Evolutionary conservation across 2,797 vertebrate genomes (phyloP).

Genomic region (Pogoniulus pusillus): DNA sequence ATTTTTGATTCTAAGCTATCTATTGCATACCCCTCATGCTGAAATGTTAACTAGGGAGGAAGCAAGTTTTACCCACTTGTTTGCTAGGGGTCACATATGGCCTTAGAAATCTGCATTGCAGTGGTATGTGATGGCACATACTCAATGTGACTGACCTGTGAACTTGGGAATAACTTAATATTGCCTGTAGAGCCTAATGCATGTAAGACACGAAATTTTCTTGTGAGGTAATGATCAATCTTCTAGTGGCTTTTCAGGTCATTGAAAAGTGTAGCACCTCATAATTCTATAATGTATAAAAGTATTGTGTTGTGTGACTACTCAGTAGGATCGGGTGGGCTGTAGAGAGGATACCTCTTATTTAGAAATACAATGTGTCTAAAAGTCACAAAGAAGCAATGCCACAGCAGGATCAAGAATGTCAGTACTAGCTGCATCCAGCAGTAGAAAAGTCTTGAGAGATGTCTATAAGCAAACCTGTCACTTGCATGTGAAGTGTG

Average conservation of each 20-base stretch:
- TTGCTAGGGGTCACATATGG: background rate
- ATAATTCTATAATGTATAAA: background rate
- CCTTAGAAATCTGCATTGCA: background rate
- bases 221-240: background rate
- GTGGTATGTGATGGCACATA: background rate
- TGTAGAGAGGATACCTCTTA: background rate
- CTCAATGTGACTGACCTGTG: background rate
- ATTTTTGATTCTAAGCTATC: background rate
- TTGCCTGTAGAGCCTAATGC: background rate
- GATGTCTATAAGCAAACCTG: background rate
- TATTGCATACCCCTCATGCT: background rate
- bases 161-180: background rate
- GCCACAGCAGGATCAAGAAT: background rate
- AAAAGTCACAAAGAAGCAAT: background rate
- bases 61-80: rapidly evolving
- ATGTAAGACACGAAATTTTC: background rate
- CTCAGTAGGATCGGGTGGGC: background rate
- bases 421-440: background rate
- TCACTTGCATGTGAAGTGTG: background rate
- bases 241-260: background rate
- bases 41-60: background rate
- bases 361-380: background rate
- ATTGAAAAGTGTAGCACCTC: background rate
- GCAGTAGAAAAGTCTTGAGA: background rate
- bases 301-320: background rate